Conservation (phyloP, 2,113 vertebrate species). For the Sinocyclocheilus rhinocerous region DNA sequence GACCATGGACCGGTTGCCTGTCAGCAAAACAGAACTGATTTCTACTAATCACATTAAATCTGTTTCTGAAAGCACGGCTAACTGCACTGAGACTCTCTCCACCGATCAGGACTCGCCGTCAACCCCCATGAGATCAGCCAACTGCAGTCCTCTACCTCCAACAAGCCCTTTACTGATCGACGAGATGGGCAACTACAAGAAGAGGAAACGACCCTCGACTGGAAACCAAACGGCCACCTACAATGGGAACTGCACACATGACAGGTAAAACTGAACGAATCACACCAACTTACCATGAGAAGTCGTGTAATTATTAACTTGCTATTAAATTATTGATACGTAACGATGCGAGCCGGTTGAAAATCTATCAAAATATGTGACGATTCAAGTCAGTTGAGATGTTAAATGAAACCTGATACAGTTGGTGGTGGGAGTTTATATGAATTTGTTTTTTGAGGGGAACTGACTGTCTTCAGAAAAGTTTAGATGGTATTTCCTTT, state of each 20-base stretch:
- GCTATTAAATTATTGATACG: background rate
- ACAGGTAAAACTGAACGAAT: constrained; percentile 50
- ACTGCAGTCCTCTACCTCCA: constrained; percentile 66
- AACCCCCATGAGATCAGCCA: constrained; percentile 56
- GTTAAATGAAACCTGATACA: too few relatives aligned
- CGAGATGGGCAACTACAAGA: constrained; percentile 65
- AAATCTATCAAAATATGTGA: too few relatives aligned
- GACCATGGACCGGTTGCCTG: too few relatives aligned
- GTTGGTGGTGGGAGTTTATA: too few relatives aligned
- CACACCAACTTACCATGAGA: background rate
- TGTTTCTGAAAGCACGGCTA: constrained; percentile 42
- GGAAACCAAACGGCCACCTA: constrained; percentile 13
- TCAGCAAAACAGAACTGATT: background rate
- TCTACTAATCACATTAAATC: constrained; percentile 60
- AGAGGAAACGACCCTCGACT: constrained; percentile 47
- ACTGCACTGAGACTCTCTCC: background rate
- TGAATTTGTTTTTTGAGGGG: too few relatives aligned
- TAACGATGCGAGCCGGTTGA: too few relatives aligned
- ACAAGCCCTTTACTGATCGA: constrained; percentile 48
- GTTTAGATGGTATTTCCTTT: too few relatives aligned
- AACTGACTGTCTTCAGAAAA: too few relatives aligned
- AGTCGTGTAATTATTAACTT: background rate
- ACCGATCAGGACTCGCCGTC: constrained; percentile 1
- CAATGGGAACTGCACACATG: constrained; percentile 47
- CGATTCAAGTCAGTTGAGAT: too few relatives aligned